These are phyloP conservation scores for Paracanthobrama guichenoti DNA, from an alignment of 2,113 vertebrate genomes.

Conservation along the genomic window DNA sequence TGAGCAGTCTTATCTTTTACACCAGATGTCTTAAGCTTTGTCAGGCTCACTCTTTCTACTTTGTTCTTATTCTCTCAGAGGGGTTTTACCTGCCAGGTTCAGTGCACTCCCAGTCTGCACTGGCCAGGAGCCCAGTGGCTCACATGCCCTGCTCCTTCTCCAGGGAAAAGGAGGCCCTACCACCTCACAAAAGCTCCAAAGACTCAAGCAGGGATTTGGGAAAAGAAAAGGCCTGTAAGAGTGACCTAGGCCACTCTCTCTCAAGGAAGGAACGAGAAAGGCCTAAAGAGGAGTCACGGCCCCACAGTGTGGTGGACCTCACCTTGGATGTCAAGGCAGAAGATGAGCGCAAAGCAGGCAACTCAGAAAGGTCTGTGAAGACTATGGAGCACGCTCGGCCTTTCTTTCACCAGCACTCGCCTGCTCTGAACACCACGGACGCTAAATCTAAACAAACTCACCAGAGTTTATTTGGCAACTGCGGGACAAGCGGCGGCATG, in stretches of 20 bases:
- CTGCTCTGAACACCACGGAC: conserved; percentile 60
- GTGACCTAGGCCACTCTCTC: conserved; percentile 68
- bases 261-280: conserved; percentile 77
- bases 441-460: conserved; percentile 77
- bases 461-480: conserved; percentile 76
- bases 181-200: conserved; percentile 77
- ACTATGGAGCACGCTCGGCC: conserved; percentile 69
- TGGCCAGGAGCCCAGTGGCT: conserved; percentile 71
- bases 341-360: conserved; percentile 78
- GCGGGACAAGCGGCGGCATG: conserved; percentile 65
- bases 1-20: conserved; percentile 18
- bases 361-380: conserved; percentile 69
- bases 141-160: conserved; percentile 73
- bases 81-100: conserved; percentile 87
- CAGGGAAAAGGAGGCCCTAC: conserved; percentile 74
- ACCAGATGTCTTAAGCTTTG: conserved; percentile 22
- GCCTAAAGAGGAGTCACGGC: conserved; percentile 73
- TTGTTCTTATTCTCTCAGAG: conserved; percentile 75
- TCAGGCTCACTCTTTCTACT: conserved; percentile 18
- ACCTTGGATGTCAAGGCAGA: conserved; percentile 81
- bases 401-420: conserved; percentile 71
- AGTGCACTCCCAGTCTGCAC: conserved; percentile 76
- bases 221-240: conserved; percentile 75
- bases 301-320: conserved; percentile 80
- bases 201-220: conserved; percentile 76